Base-by-base conservation (phyloP, 2,888 invertebrate genomes). In the Papilio demoleus region DNA sequence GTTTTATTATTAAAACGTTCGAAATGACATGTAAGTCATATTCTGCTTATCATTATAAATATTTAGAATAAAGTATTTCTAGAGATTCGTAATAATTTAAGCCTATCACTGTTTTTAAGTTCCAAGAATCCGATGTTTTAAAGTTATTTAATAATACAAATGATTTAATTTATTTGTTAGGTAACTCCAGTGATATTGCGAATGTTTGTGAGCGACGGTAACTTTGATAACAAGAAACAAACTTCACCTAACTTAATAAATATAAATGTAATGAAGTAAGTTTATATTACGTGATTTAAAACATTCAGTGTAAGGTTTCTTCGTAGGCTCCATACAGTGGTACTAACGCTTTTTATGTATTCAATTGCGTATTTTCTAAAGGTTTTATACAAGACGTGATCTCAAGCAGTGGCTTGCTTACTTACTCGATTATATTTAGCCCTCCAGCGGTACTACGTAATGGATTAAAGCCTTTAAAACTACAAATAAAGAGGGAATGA, bases 341-440 rank as follows among this genome's bases (percentile, higher is more conserved):
- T 27, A 53, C 27, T 27, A 53, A 27, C 53, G 53, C 53, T 53
- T 53, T 53, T 53, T 53, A 53, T 53, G 27, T 27, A 53, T 27
- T 47, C 38, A 56, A 65, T 65, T 56, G 56, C 40, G 27, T 65
- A 24, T 64, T 64, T 64, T 38, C 64, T 62, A 47, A 62, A 64
- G 64, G 17, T 27, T 56, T 56, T 56, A 24, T 53, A 56, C 40
- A 65, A 53, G 64, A 40, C n/a, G n/a, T n/a, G 40, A 56, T 65
- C 53, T 65, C 27, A 65, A 24, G 64, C 53, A 56, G 64, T 17
- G 8, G 27, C 38, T 64, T 64, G 27, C 56, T 56, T 40, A 40
- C 19, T 40, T 40, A 53, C 27, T 56, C 64, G 53, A 64, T 65
- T 65, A 53, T 56, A 53, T 64, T 64, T 64, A 56, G 38, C 40